Conservation (phyloP, 2,888 invertebrate species). For the Penaeus monodon region DNA sequence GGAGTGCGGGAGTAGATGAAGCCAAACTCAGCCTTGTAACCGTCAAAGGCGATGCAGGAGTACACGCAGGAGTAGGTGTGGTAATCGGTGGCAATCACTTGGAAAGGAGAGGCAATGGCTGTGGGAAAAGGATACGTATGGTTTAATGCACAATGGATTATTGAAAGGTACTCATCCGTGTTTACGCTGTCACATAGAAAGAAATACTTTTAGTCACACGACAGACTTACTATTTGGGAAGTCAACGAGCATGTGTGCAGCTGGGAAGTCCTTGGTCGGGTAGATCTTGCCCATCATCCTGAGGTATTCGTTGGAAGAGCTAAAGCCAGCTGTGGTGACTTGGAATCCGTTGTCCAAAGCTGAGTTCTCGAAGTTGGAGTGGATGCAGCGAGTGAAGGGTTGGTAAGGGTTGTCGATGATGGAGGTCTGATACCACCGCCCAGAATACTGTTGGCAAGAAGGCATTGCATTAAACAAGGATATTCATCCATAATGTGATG, state of each 20-base stretch:
- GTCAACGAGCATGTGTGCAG: too few relatives aligned
- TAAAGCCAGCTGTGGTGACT: too few relatives aligned
- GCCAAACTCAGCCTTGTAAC: neutral
- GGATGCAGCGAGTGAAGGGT: conserved; percentile 19
- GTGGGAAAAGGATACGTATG: neutral
- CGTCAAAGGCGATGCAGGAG: neutral
- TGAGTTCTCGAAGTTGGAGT: conserved; percentile 22
- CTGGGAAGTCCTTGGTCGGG: too few relatives aligned
- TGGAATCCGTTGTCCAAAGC: too few relatives aligned
- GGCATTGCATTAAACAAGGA: too few relatives aligned
- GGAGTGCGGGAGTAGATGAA: neutral
- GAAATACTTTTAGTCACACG: too few relatives aligned
- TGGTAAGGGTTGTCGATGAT: conserved; percentile 35
- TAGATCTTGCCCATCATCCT: conserved; percentile 17
- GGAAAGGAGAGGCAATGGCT: neutral
- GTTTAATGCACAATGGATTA: too few relatives aligned
- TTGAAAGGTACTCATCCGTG: too few relatives aligned
- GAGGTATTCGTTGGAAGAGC: too few relatives aligned
- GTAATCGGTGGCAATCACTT: neutral
- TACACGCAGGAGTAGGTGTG: conserved; percentile 1
- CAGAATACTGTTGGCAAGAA: conserved; percentile 17
- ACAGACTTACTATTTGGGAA: too few relatives aligned
- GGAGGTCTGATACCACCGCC: conserved; percentile 31
- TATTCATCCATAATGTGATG: too few relatives aligned
- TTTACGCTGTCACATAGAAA: too few relatives aligned